phyloP scores from a whole-genome alignment of 2,888 invertebrate genomes.

The Mellilla xanthometata region DNA sequence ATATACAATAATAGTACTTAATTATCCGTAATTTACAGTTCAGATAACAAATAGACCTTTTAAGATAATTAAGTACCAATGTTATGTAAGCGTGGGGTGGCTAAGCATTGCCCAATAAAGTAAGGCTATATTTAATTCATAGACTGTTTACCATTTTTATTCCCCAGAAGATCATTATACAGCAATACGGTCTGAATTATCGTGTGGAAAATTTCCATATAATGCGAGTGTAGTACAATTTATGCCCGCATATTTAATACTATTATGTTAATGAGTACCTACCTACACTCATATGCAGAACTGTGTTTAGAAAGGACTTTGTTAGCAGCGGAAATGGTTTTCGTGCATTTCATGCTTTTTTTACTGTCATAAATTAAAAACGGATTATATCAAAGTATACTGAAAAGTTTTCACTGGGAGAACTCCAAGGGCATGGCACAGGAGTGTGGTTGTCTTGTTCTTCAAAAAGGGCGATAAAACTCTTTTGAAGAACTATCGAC shows the following conservation, averaged over 20 bases:
- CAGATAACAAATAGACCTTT: too few species aligned
- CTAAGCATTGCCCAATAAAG: too few species aligned
- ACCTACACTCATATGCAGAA: not conserved
- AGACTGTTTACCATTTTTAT: conserved; percentile 35
- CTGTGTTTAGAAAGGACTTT: not conserved
- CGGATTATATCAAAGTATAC: conserved; percentile 2
- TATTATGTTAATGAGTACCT: not conserved
- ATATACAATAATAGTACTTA: too few species aligned
- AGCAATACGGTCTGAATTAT: conserved; percentile 12
- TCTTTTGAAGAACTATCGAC: too few species aligned
- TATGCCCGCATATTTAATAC: conserved; percentile 11
- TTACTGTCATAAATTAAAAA: conserved; percentile 3
- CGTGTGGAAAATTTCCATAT: conserved; percentile 3
- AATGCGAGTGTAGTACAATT: conserved; percentile 1
- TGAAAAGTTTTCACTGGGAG: too few species aligned
- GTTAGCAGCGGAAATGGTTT: not conserved
- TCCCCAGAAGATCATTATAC: conserved; percentile 37
- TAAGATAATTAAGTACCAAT: too few species aligned
- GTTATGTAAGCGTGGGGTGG: too few species aligned
- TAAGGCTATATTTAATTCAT: not conserved
- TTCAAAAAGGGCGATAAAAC: too few species aligned
- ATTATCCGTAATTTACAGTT: too few species aligned
- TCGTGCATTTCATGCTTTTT: not conserved
- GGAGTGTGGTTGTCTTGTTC: too few species aligned
- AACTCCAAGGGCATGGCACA: too few species aligned